These are phyloP conservation scores for Astreopora myriophthalma DNA, from an alignment of 64 coral and sea anemone genomes.

Conservation along the genomic window DNA sequence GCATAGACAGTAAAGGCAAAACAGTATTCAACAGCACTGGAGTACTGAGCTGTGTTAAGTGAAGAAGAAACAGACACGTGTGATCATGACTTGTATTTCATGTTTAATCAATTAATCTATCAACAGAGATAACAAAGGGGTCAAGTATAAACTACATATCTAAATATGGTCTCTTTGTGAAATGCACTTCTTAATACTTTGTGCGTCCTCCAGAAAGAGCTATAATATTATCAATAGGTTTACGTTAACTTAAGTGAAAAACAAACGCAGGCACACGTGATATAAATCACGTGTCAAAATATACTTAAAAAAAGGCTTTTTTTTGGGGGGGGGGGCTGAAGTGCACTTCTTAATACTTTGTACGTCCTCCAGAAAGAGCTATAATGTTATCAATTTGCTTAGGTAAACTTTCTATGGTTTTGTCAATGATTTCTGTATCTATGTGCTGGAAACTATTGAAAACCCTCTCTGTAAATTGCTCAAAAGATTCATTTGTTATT, in stretches of 20 bases:
- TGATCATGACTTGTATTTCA: too few species aligned
- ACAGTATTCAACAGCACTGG: too few species aligned
- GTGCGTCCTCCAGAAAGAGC: neutral
- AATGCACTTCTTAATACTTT: neutral
- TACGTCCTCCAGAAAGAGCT: neutral
- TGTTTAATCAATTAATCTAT: too few species aligned
- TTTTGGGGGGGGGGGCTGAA: neutral
- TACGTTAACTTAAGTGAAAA: neutral
- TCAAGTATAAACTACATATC: too few species aligned
- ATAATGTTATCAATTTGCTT: neutral
- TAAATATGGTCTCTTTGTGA: neutral
- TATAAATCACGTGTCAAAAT: neutral
- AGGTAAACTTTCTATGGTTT: neutral
- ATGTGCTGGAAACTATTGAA: neutral
- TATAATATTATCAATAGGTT: neutral
- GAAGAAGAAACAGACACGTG: too few species aligned
- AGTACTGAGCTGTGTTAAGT: too few species aligned
- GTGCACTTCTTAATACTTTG: neutral
- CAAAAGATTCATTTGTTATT: neutral
- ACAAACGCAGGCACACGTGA: too few species aligned
- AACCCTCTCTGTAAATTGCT: conserved; percentile 14
- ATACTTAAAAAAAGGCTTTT: neutral
- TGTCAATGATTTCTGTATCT: neutral
- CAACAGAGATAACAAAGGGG: too few species aligned
- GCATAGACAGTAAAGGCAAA: too few species aligned